Evolutionary conservation across 1,140 invertebrate genomes (phyloP).

Genomic region (Branchinecta lindahli): DNA sequence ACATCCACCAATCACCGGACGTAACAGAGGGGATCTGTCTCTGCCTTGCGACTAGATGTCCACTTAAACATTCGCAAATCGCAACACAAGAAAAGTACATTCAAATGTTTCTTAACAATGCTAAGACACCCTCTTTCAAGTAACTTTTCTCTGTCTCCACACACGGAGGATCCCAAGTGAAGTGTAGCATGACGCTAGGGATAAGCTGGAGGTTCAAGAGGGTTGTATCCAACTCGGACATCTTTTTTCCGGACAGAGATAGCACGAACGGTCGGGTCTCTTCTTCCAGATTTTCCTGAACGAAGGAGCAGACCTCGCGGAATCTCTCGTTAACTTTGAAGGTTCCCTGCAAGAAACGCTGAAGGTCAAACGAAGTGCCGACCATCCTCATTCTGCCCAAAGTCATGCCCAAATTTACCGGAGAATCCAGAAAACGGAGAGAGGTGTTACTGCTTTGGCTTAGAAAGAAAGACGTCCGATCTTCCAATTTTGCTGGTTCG

Average conservation of each 20-base stretch:
- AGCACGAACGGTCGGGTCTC: conserved; percentile 47
- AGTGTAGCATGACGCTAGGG: neutral
- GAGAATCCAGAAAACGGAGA: neutral
- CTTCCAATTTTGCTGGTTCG: neutral
- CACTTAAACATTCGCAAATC: too few relatives aligned
- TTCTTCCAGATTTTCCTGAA: conserved; percentile 50
- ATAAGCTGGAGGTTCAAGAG: neutral
- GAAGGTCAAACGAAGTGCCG: conserved; percentile 16
- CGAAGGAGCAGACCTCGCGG: conserved; percentile 48
- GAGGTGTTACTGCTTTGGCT: too few relatives aligned
- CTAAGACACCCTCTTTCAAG: conserved; percentile 1
- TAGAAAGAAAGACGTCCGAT: neutral
- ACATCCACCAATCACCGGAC: too few relatives aligned
- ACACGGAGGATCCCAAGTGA: neutral
- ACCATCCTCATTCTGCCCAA: neutral
- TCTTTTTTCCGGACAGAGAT: conserved; percentile 27
- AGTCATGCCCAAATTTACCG: neutral
- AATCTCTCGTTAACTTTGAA: conserved; percentile 63
- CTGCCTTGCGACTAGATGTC: too few relatives aligned
- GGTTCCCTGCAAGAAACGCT: conserved; percentile 43
- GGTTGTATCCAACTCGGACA: neutral
- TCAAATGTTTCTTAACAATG: neutral
- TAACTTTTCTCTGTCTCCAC: neutral
- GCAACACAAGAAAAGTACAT: neutral
- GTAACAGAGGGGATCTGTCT: too few relatives aligned